Conservation (phyloP, 2,888 invertebrate genomes). For the Chaetogeoica ovagalla region DNA sequence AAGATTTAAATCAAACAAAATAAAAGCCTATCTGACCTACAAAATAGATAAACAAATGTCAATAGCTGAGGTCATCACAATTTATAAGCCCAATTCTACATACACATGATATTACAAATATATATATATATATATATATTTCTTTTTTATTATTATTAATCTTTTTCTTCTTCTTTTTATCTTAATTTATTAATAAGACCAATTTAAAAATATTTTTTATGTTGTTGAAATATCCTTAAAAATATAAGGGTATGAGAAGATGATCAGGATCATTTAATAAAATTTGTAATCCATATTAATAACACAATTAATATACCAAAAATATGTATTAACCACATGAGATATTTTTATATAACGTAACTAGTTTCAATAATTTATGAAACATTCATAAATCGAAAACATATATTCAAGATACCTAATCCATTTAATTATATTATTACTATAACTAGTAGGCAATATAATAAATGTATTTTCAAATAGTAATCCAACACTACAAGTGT, state of each 20-base stretch:
- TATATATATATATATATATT: not conserved
- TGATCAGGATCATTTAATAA: not conserved
- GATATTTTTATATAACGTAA: too few species aligned
- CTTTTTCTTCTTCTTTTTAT: too few species aligned
- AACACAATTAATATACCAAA: too few species aligned
- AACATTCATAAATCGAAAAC: too few species aligned
- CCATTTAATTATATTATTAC: too few species aligned
- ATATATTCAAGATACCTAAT: too few species aligned
- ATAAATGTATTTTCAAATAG: not conserved
- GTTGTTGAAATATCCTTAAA: not conserved
- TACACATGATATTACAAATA: not conserved
- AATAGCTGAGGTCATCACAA: not conserved
- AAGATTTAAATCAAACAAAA: constrained; percentile 10
- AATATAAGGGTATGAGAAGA: not conserved
- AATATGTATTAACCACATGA: too few species aligned
- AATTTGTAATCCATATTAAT: too few species aligned
- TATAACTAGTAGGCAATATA: too few species aligned
- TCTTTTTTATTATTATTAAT: too few species aligned
- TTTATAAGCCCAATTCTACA: not conserved
- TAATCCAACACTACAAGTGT: not conserved
- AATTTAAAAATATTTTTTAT: not conserved
- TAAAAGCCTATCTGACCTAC: not conserved
- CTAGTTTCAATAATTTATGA: too few species aligned
- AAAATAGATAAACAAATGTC: constrained; percentile 20
- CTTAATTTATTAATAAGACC: not conserved